Base-by-base conservation (phyloP, 2,888 invertebrate species). In the Cosmorhoe ocellata region DNA sequence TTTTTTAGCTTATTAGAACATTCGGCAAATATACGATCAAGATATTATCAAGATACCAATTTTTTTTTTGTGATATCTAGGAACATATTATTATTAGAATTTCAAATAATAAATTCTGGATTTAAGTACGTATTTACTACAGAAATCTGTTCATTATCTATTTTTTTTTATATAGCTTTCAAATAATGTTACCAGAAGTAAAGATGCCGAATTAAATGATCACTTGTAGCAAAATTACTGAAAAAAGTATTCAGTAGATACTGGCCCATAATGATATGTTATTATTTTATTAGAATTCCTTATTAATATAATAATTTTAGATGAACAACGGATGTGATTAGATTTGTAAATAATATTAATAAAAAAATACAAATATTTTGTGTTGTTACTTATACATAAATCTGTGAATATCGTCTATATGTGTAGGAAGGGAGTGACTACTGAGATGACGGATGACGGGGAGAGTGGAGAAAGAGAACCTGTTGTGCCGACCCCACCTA, bases 261-360 rank as follows among this genome's bases (percentile, higher is more conserved):
- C 59, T 66, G 71, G 67, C 67, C 72, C 69, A 60, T 44, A 67
- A 72, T 77, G 75, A 79, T 76, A 79, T 74, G 18, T 68, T 64
- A 64, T 69, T 71, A 70, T 50, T 46, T 55, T 40, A 64, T 68
- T 74, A 72, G 64, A 69, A 72, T 64, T 72, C 72, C 66, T 76
- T 70, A 66, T 81, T 74, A 77, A 75, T 68, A 67, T 72, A 71
- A 67, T 72, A 70, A 79, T 72, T 78, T 75, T 83, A 86, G 81
- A 72, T 76, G 78, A 79, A 81, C 79, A 78, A 82, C 78, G 81
- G 79, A 85, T 87, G 88, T 88, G 88, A 88, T 86, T 89, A 88
- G 87, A 85, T 81, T 87, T 89, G 88, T 88, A 89, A 88, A 89
- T 89, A 89, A 85, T 81, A 81, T 76, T 71, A 79, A 81, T 77